Evolutionary conservation across 64 coral and sea anemone genomes (phyloP).

Genomic region (Orbicella faveolata): DNA sequence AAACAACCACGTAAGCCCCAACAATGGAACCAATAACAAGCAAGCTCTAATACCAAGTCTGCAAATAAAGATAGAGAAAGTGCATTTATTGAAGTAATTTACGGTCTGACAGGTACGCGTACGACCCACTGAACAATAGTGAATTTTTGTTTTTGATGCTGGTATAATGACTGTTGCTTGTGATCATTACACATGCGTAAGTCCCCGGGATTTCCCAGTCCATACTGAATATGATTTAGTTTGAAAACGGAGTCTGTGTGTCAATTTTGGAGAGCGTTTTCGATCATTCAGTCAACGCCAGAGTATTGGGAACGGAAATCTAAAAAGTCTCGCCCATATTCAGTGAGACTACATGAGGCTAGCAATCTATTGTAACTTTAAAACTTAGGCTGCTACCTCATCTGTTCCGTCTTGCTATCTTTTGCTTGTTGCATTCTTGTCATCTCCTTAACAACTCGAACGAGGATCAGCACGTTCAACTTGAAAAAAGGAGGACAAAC

Average conservation of each 20-base stretch:
- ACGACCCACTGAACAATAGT: too few species aligned
- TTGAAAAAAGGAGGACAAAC: background rate
- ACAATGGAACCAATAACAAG: background rate
- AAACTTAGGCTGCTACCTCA: background rate
- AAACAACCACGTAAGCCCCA: background rate
- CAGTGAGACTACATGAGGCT: background rate
- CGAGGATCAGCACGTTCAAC: constrained; percentile 7
- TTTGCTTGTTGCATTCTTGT: constrained; percentile 28
- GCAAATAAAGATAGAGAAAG: background rate
- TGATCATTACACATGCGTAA: too few species aligned
- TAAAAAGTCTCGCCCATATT: background rate
- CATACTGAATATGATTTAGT: too few species aligned
- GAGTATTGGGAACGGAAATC: too few species aligned
- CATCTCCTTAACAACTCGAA: constrained; percentile 38
- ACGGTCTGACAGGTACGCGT: background rate
- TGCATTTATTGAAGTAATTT: background rate
- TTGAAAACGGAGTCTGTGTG: too few species aligned
- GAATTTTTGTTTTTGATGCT: background rate
- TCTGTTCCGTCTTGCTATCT: constrained; percentile 3
- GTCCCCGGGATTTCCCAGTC: too few species aligned
- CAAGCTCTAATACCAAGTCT: background rate
- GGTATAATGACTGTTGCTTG: too few species aligned
- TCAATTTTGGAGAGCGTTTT: too few species aligned
- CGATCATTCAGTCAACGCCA: too few species aligned
- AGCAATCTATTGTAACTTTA: background rate